phyloP scores from a whole-genome alignment of 2,888 invertebrate genomes.

The Chaetogeoica ovagalla region DNA sequence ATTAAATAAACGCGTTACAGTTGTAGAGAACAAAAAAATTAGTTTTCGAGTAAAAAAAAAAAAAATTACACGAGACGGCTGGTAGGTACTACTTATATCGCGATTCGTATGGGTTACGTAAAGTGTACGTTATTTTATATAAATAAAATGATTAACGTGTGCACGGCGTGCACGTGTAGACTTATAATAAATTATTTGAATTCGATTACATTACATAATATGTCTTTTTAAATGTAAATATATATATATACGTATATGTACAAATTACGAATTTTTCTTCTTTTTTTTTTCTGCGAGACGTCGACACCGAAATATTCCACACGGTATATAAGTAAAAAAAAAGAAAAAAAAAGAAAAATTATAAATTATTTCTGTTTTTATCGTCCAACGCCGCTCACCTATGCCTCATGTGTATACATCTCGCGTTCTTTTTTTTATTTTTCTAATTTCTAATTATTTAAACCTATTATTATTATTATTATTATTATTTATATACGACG shows the following conservation, averaged over 20 bases:
- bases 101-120: background rate
- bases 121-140: background rate
- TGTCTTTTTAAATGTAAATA: constrained; percentile 2
- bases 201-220: background rate
- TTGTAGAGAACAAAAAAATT: background rate
- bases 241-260: constrained; percentile 29
- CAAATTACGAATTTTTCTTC: constrained; percentile 28
- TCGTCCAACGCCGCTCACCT: no score
- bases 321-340: no score
- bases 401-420: no score
- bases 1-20: constrained; percentile 7
- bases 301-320: no score
- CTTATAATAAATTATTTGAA: constrained; percentile 44
- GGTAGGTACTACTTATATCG: no score
- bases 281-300: no score
- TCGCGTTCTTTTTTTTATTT: no score
- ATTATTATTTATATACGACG: background rate
- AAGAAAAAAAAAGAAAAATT: no score
- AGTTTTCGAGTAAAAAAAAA: constrained; percentile 10
- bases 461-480: no score
- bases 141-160: constrained; percentile 23
- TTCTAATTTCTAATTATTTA: no score
- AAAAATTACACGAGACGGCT: background rate
- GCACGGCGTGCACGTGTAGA: constrained; percentile 12
- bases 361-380: no score